Evolutionary conservation across 2,888 invertebrate genomes (phyloP).

Genomic region (Zaprionus bogoriensis): DNA sequence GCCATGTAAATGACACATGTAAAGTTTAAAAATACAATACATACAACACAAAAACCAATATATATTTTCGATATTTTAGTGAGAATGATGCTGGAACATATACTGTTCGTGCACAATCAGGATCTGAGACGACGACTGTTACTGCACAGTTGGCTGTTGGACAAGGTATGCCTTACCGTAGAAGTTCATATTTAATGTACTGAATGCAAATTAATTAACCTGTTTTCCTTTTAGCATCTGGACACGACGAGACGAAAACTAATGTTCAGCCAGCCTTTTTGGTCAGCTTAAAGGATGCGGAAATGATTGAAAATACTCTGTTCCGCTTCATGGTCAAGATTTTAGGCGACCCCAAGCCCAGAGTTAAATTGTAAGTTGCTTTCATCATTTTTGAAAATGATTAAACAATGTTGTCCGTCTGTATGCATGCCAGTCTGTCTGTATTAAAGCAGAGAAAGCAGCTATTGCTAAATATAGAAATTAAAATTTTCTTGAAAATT

Average conservation of each 20-base stretch:
- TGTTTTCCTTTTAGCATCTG: constrained; percentile 77
- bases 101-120: constrained; percentile 93
- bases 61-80: too few relatives aligned
- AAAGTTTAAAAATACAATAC: too few relatives aligned
- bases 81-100: constrained; percentile 94
- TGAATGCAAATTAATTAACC: background rate
- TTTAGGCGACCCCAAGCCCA: constrained; percentile 94
- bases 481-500: too few relatives aligned
- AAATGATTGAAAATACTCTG: constrained; percentile 92
- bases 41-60: too few relatives aligned
- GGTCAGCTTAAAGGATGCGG: constrained; percentile 93
- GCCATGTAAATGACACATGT: too few relatives aligned
- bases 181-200: background rate
- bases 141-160: constrained; percentile 94
- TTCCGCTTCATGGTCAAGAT: constrained; percentile 94
- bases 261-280: constrained; percentile 92
- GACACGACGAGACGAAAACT: constrained; percentile 88
- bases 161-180: constrained; percentile 85
- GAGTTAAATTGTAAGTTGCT: constrained; percentile 95
- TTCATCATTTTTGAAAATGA: too few relatives aligned
- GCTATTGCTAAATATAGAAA: too few relatives aligned
- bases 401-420: too few relatives aligned
- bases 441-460: too few relatives aligned
- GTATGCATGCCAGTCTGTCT: too few relatives aligned
- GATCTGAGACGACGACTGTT: constrained; percentile 90